Conservation (phyloP, 2,113 vertebrate genomes). For the Nannospalax galili region DNA sequence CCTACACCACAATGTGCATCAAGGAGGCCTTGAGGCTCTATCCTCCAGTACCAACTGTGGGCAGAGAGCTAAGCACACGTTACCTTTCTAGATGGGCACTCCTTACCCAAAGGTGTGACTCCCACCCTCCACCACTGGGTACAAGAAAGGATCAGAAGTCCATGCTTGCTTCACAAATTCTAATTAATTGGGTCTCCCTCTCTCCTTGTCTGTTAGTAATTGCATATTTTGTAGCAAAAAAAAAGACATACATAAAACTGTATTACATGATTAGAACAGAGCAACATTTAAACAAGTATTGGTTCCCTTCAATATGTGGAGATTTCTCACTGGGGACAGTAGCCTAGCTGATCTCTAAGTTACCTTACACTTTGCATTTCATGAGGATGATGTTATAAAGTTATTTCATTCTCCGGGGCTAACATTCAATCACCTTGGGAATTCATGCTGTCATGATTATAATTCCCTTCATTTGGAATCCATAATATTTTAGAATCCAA, state of each 20-base stretch:
- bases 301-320: too few species aligned
- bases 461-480: not conserved
- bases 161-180: not conserved
- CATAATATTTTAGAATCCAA: not conserved
- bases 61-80: slow-evolving; percentile 86
- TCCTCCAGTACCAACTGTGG: slow-evolving; percentile 84
- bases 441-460: not conserved
- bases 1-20: slow-evolving; percentile 93
- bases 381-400: not conserved
- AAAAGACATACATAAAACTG: too few species aligned
- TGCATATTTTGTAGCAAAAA: not conserved
- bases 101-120: slow-evolving; percentile 87
- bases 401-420: too few species aligned
- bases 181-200: not conserved
- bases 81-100: slow-evolving; percentile 91
- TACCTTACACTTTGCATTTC: not conserved
- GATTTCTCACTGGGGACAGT: too few species aligned
- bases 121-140: not conserved
- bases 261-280: not conserved
- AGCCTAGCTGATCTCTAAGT: not conserved
- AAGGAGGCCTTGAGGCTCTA: slow-evolving; percentile 92
- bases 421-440: not conserved
- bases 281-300: not conserved
- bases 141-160: not conserved
- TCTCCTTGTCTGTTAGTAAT: not conserved